phyloP scores from a whole-genome alignment of 2,797 vertebrate genomes.

The Cyclopterus lumpus region DNA sequence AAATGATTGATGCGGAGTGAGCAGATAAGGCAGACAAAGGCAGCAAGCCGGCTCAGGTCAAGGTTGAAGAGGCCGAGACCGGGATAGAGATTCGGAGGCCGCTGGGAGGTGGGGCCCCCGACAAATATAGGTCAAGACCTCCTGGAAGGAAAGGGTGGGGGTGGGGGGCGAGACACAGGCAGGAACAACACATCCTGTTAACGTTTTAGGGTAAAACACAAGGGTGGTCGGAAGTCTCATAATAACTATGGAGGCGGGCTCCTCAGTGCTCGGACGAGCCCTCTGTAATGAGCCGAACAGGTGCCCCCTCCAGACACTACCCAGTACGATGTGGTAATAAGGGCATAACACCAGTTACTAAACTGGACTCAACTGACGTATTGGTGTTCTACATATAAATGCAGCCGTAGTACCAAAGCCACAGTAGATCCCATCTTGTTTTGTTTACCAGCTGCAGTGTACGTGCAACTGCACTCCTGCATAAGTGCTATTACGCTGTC shows the following conservation, averaged over 20 bases:
- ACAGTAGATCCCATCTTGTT: background rate
- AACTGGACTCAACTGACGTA: background rate
- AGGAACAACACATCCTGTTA: slow-evolving; percentile 33
- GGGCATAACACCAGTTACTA: background rate
- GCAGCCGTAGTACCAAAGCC: background rate
- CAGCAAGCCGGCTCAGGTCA: slow-evolving; percentile 64
- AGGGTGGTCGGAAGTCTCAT: slow-evolving; percentile 34
- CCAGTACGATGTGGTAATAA: background rate
- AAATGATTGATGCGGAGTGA: slow-evolving; percentile 73
- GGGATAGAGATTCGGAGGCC: slow-evolving; percentile 46
- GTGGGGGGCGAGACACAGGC: slow-evolving; percentile 30
- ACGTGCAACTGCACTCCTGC: slow-evolving; percentile 22
- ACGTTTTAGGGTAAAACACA: slow-evolving; percentile 26
- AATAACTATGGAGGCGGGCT: slow-evolving; percentile 5
- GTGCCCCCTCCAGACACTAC: slow-evolving; percentile 24
- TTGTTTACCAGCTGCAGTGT: slow-evolving; percentile 12
- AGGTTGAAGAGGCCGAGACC: slow-evolving; percentile 61
- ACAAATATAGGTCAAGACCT: slow-evolving; percentile 77
- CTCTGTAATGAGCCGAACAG: slow-evolving; percentile 37
- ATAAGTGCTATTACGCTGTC: slow-evolving; percentile 26
- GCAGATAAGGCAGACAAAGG: slow-evolving; percentile 76
- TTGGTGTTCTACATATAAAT: background rate
- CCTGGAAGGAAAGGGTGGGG: slow-evolving; percentile 31
- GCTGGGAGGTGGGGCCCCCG: slow-evolving; percentile 43
- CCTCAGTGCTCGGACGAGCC: background rate